A percentile compares a stretch with the other conserved stretches of the same genome.
These are phyloP conservation scores for Drosophila ustulata DNA, from an alignment of 2,888 invertebrate genomes.

Conservation along the genomic window DNA sequence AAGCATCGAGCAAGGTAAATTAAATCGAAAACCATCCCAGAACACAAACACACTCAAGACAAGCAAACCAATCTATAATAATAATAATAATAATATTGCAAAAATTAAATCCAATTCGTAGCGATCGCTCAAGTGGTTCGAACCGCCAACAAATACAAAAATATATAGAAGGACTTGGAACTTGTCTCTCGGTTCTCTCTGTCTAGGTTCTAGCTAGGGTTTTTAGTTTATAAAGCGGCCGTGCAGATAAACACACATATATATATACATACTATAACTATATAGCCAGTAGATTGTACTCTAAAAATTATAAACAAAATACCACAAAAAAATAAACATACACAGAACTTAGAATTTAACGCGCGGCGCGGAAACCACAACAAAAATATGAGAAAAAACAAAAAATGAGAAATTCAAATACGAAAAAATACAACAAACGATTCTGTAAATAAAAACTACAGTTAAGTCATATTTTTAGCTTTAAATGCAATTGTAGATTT, in stretches of 20 bases:
- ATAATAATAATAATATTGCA: slow-evolving; percentile 16
- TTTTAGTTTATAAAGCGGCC: slow-evolving; percentile 56
- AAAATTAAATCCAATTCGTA: slow-evolving; percentile 30
- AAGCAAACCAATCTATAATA: slow-evolving; percentile 9
- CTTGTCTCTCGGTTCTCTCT: slow-evolving; percentile 5
- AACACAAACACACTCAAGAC: slow-evolving; percentile 35
- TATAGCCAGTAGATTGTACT: slow-evolving; percentile 81
- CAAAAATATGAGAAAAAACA: slow-evolving; percentile 35
- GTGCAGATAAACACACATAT: slow-evolving; percentile 45
- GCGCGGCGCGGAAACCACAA: slow-evolving; percentile 60
- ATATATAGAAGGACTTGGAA: background rate
- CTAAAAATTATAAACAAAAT: slow-evolving; percentile 61
- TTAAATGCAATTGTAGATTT: slow-evolving; percentile 83
- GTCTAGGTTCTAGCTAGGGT: slow-evolving; percentile 74
- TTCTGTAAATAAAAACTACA: slow-evolving; percentile 82
- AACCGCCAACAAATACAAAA: slow-evolving; percentile 40
- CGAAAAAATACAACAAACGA: slow-evolving; percentile 21
- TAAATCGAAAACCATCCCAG: slow-evolving; percentile 28
- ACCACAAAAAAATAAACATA: slow-evolving; percentile 34
- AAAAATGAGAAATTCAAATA: slow-evolving; percentile 30
- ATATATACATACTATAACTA: slow-evolving; percentile 55
- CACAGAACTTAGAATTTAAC: slow-evolving; percentile 65
- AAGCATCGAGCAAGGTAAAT: slow-evolving; percentile 65
- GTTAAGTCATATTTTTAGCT: slow-evolving; percentile 85
- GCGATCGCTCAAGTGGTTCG: slow-evolving; percentile 53